Base-by-base conservation (phyloP, 2,888 invertebrate species). In the Caenorhabditis japonica region DNA sequence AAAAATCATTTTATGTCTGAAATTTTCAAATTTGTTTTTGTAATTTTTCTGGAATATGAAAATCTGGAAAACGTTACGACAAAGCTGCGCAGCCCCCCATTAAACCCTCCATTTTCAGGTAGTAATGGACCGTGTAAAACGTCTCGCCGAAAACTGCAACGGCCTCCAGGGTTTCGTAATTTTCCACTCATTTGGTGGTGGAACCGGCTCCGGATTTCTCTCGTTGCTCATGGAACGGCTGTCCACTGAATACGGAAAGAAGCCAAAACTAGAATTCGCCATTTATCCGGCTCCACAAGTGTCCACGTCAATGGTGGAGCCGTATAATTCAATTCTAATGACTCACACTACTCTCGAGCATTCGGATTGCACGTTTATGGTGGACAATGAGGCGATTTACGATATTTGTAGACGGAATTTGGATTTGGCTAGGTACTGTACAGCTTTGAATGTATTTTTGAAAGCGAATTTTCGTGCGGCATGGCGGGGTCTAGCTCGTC, bases 271-370 rank as follows among this genome's bases (percentile, higher is more conserved):
- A 53, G 93, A 94, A 88, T 94, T 94, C 88, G 92, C 93, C 10
- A 92, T 94, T 62, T 94, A 94, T 88, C 94, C 94, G 8, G 93
- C 94, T 12, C 94, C 94, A 53, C 93, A 92, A 89, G 94, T 89
- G 8, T 90, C 90, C 8, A 90, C 90, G 12, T 89, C 95, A 0
- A 94, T 95, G 27, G 95, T 95, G 38, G 95, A 95, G 88, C 95
- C 95, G 0, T 96, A 96, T 92, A 96, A 96, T 90, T 95, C 95
- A 0, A 94, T 96, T 66, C 83, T 95, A 87, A 95, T 95, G 88
- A 95, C 95, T 75, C 95, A 96, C 90, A 95, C 95, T 56, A 95
- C 95, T 68, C 83, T 91, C 66, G 95, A 95, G 89, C 95, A 95
- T 89, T 94, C 94, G 0, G 95, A 95, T 91, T 95, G 95, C 89